Base-by-base conservation (phyloP, 2,888 invertebrate species). In the Melanostoma scalare region DNA sequence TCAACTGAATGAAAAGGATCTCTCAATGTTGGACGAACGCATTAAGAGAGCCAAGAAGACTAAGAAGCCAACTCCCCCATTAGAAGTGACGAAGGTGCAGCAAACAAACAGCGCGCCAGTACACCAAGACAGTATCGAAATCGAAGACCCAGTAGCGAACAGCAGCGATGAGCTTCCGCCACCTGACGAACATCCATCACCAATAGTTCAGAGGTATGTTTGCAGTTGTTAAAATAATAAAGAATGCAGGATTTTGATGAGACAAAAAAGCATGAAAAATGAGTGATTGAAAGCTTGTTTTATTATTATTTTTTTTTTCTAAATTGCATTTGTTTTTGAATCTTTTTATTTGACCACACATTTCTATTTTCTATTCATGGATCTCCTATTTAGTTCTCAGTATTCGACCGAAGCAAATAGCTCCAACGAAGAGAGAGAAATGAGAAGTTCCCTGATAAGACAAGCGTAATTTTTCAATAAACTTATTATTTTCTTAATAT, bases 1-100 rank as follows among this genome's bases (percentile, higher is more conserved):
- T 82, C 95, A 96, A 92, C 95, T 97, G 88, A 96, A 95, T 1
- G 98, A 99, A 89, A 99, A 99, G 91, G 99, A 99, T 89, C 93
- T 96, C 89, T 97, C 97, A 0, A 93, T 99, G 87, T 92, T 99
- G 58, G 99, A 99, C 88, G 99, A 99, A 91, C 94, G 99, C 56
- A 98, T 99, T 74, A 99, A 99, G 90, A 94, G 99, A 35, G 96
- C 97, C 1, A 94, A 95, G 79, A 96, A 96, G 89, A 90, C 93
- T 92, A 87, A 94, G 89, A 89, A 92, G 88, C 88, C 93, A 91
- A 85, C 88, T 20, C 85, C 88, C 1, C 86, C 86, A 56, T 65
- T 85, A 33, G 67, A 92, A 87, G 73, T 92, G 87, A 79, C 93
- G 89, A 92, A 86, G 89, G 88, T 93, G 90, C 75, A 50, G 52